These are phyloP conservation scores for Oncopodura yosiiana DNA, from an alignment of 1,140 invertebrate species.

Conservation along the genomic window DNA sequence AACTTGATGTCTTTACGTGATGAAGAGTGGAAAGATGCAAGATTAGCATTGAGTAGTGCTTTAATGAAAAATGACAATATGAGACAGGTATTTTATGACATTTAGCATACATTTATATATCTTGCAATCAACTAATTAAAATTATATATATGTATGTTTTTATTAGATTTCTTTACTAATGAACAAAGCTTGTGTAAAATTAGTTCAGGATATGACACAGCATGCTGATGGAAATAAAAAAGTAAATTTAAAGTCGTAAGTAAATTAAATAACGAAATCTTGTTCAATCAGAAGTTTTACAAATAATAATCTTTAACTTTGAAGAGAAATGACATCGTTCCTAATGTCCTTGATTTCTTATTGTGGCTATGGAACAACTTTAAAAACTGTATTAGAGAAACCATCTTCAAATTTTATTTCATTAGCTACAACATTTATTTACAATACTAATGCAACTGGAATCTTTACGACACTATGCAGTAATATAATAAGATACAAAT, in stretches of 20 bases:
- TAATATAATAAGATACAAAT: too few relatives aligned
- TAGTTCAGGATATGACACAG: neutral
- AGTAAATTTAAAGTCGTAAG: slow-evolving; percentile 4
- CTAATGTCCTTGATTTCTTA: neutral
- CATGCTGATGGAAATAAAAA: neutral
- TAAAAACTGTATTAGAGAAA: neutral
- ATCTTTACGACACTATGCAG: too few relatives aligned
- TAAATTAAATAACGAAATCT: too few relatives aligned
- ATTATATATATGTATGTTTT: neutral
- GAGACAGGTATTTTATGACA: too few relatives aligned
- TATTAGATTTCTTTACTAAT: neutral
- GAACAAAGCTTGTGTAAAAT: slow-evolving; percentile 1
- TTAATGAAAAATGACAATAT: too few relatives aligned
- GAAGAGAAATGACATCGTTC: neutral
- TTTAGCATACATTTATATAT: too few relatives aligned
- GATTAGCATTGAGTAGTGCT: neutral
- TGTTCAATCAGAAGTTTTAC: too few relatives aligned
- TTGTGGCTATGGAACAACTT: slow-evolving; percentile 3
- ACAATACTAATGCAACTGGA: too few relatives aligned
- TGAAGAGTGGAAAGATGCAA: slow-evolving; percentile 1
- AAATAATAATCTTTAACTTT: neutral
- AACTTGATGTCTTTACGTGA: neutral
- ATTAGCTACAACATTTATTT: too few relatives aligned
- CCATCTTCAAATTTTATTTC: neutral
- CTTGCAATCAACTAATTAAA: too few relatives aligned